phyloP scores from a whole-genome alignment of 2,888 invertebrate genomes.

The Choristoneura rosaceana region DNA sequence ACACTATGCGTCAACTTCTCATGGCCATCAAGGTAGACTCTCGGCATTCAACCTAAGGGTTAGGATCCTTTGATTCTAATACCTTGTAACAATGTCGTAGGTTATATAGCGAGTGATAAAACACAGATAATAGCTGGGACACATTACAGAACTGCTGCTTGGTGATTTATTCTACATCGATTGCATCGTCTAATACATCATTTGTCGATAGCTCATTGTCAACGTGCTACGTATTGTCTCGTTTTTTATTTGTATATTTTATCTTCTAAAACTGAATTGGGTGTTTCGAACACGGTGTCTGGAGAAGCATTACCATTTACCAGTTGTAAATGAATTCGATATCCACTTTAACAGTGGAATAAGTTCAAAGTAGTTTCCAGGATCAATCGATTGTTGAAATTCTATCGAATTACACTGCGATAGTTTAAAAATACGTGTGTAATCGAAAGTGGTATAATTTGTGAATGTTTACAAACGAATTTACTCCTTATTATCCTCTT shows the following conservation, averaged over 20 bases:
- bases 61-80: not conserved
- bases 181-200: conserved; percentile 43
- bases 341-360: not conserved
- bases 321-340: conserved; percentile 25
- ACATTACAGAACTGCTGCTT: conserved; percentile 37
- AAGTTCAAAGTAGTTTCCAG: too few species aligned
- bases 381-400: too few species aligned
- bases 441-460: too few species aligned
- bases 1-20: not conserved
- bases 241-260: conserved; percentile 38
- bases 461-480: too few species aligned
- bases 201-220: conserved; percentile 43
- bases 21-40: not conserved
- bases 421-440: too few species aligned
- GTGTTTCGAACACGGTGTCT: conserved; percentile 9
- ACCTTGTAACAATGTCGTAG: conserved; percentile 14
- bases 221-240: conserved; percentile 42
- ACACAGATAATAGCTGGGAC: conserved; percentile 32
- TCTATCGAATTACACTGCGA: too few species aligned
- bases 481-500: too few species aligned
- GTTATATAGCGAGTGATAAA: conserved; percentile 34
- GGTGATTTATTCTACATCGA: conserved; percentile 44
- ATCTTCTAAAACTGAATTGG: conserved; percentile 29
- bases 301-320: conserved; percentile 32
- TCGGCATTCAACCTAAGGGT: not conserved